These are phyloP conservation scores for Pelobates cultripes DNA, from an alignment of 2,797 vertebrate genomes.

Conservation along the genomic window DNA sequence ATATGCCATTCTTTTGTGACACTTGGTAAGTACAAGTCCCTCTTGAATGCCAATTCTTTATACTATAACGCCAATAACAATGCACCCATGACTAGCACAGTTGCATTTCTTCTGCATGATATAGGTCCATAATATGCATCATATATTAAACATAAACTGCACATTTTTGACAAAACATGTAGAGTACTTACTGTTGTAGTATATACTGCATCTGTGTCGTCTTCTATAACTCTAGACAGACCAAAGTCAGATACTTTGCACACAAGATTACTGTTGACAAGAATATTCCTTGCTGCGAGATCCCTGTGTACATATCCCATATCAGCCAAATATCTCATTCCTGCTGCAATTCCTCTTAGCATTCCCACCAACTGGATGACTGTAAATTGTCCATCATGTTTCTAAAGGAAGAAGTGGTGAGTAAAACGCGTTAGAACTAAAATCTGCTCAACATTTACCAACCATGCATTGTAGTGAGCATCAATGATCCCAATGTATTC, in stretches of 20 bases:
- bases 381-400: constrained; percentile 97
- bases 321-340: constrained; percentile 96
- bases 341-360: constrained; percentile 95
- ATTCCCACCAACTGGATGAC: constrained; percentile 97
- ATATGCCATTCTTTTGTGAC: too few relatives aligned
- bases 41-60: too few relatives aligned
- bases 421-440: too few relatives aligned
- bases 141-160: too few relatives aligned
- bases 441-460: not conserved
- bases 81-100: too few relatives aligned
- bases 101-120: too few relatives aligned
- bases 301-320: constrained; percentile 99
- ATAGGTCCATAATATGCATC: too few relatives aligned
- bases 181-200: constrained; percentile 89
- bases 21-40: too few relatives aligned
- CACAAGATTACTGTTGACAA: constrained; percentile 99
- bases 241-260: constrained; percentile 99
- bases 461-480: not conserved
- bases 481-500: not conserved
- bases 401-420: constrained; percentile 74
- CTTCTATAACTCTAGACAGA: constrained; percentile 96
- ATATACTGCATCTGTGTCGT: constrained; percentile 97
- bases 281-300: constrained; percentile 95
- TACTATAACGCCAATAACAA: too few relatives aligned
- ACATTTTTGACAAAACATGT: not conserved